Percentiles rank a stretch among this genome's conserved stretches.
These are phyloP conservation scores for Trichomycterus rosablanca DNA, from an alignment of 2,113 vertebrate genomes.

Conservation along the genomic window DNA sequence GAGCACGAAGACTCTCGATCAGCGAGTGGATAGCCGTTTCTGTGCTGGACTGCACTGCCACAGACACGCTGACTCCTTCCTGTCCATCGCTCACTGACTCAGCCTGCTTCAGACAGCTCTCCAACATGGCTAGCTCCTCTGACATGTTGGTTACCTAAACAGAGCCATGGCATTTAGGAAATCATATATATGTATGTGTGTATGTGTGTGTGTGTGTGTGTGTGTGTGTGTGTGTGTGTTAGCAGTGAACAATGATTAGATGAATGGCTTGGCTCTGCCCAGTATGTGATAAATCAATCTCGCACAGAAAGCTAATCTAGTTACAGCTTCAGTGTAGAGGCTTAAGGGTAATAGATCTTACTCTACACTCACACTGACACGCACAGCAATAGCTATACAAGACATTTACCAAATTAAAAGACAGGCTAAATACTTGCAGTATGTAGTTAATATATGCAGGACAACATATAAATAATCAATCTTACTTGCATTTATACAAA, in stretches of 20 bases:
- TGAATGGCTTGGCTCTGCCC: constrained; percentile 34
- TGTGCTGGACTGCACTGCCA: constrained; percentile 80
- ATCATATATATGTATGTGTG: too few species aligned
- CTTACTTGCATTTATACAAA: neutral
- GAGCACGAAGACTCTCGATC: constrained; percentile 83
- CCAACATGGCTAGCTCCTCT: constrained; percentile 84
- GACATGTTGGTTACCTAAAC: constrained; percentile 95
- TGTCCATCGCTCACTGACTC: constrained; percentile 74
- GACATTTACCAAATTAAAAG: neutral
- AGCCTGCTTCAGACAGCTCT: constrained; percentile 85
- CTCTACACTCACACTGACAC: neutral
- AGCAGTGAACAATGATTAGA: too few species aligned
- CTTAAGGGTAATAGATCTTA: constrained; percentile 1
- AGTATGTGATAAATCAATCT: constrained; percentile 39
- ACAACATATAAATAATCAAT: too few species aligned
- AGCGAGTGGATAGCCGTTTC: constrained; percentile 94
- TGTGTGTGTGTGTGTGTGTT: too few species aligned
- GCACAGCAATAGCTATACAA: neutral
- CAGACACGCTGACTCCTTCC: constrained; percentile 77
- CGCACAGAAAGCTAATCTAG: constrained; percentile 50
- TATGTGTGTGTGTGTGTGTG: too few species aligned
- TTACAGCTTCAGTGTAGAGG: constrained; percentile 39
- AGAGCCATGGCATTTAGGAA: neutral
- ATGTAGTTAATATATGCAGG: neutral
- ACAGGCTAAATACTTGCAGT: neutral